Evolutionary conservation across 2,113 vertebrate genomes (phyloP).

Genomic region (Periophthalmus modestus): DNA sequence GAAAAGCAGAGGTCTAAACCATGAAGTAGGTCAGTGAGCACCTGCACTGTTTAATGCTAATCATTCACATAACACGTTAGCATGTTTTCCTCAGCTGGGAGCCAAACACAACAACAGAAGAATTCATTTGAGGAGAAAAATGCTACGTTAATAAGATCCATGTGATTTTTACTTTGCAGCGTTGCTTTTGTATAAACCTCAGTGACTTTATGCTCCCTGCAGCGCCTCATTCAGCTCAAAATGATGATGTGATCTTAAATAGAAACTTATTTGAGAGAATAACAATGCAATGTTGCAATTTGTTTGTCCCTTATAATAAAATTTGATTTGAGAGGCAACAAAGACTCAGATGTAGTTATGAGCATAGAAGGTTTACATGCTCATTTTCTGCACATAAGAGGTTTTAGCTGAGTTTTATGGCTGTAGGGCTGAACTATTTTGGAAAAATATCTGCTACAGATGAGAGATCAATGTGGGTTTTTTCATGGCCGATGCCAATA

Average conservation of each 20-base stretch:
- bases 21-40: slow-evolving; percentile 64
- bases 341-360: background rate
- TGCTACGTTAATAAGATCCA: background rate
- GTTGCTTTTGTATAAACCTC: background rate
- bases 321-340: background rate
- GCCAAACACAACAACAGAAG: slow-evolving; percentile 1
- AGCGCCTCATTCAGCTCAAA: background rate
- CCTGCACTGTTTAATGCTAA: slow-evolving; percentile 59
- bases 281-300: background rate
- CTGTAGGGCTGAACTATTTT: too few species aligned
- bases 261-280: background rate
- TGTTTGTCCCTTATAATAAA: background rate
- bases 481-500: too few species aligned
- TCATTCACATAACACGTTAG: slow-evolving; percentile 27
- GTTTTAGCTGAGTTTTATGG: too few species aligned
- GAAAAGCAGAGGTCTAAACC: background rate
- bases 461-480: too few species aligned
- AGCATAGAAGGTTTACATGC: background rate
- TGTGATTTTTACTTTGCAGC: background rate
- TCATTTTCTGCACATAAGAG: too few species aligned
- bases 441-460: too few species aligned
- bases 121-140: slow-evolving; percentile 5
- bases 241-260: background rate
- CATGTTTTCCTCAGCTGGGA: slow-evolving; percentile 4
- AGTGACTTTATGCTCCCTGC: background rate